phyloP scores from a whole-genome alignment of 2,113 vertebrate species.

The Seriola rivoliana region DNA sequence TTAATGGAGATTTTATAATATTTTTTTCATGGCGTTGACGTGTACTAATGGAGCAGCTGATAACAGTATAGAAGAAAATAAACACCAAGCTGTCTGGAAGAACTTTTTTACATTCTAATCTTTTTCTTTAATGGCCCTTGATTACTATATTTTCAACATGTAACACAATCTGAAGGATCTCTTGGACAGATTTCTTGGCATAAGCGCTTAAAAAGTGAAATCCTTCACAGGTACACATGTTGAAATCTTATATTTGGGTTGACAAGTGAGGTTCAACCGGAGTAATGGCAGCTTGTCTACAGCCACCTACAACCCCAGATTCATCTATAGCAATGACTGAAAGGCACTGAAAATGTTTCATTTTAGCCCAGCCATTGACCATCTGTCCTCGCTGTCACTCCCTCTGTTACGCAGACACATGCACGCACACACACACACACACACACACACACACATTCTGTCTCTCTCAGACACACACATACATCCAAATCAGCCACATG shows the following conservation, averaged over 20 bases:
- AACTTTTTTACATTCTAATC: neutral
- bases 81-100: neutral
- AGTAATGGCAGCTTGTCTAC: neutral
- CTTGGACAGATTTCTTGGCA: neutral
- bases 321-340: conserved; percentile 36
- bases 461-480: conserved; percentile 1
- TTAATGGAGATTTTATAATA: neutral
- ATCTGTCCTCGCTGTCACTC: conserved; percentile 38
- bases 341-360: conserved; percentile 34
- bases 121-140: neutral
- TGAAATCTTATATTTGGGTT: neutral
- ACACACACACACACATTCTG: conserved; percentile 16
- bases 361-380: conserved; percentile 46
- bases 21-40: neutral
- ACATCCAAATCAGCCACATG: conserved; percentile 57
- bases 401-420: conserved; percentile 8
- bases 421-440: conserved; percentile 8
- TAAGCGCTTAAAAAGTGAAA: neutral
- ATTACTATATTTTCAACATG: neutral
- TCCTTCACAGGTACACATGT: neutral
- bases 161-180: neutral
- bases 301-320: conserved; percentile 3
- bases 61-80: neutral
- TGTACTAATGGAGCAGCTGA: neutral
- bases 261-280: neutral